Evolutionary conservation across 2,888 invertebrate genomes (phyloP).

Genomic region (Mythimna impura): DNA sequence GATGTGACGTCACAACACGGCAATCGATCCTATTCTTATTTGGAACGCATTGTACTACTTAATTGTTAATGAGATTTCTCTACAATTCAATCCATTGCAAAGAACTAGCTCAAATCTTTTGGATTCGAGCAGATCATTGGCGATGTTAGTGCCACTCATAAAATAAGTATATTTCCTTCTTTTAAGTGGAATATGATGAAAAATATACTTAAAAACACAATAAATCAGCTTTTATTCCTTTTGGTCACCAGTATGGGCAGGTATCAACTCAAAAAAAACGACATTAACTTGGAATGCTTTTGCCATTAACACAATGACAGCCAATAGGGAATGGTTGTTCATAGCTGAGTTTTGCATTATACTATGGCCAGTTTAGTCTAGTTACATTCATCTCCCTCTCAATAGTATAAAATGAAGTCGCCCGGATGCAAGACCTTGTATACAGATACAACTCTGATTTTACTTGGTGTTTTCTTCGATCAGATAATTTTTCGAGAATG

Average conservation of each 20-base stretch:
- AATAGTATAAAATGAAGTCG: slow-evolving; percentile 5
- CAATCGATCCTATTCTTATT: too few species aligned
- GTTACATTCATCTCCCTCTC: slow-evolving; percentile 14
- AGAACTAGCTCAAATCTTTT: slow-evolving; percentile 19
- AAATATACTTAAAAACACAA: slow-evolving; percentile 23
- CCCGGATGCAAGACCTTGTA: neutral
- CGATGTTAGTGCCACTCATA: slow-evolving; percentile 11
- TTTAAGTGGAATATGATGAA: slow-evolving; percentile 13
- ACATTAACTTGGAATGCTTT: slow-evolving; percentile 58
- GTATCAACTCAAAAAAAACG: slow-evolving; percentile 30
- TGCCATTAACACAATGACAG: slow-evolving; percentile 54
- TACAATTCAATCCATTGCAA: slow-evolving; percentile 20
- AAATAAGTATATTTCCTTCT: neutral
- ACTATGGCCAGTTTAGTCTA: slow-evolving; percentile 27
- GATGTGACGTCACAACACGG: too few species aligned
- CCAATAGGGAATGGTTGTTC: slow-evolving; percentile 44
- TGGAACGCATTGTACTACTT: neutral
- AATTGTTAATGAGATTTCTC: neutral
- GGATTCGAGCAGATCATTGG: slow-evolving; percentile 19
- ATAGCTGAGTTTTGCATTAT: slow-evolving; percentile 36
- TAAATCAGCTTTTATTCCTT: slow-evolving; percentile 39
- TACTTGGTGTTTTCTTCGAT: slow-evolving; percentile 1
- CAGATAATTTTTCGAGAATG: neutral
- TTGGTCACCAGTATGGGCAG: slow-evolving; percentile 49
- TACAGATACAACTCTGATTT: slow-evolving; percentile 8